These are phyloP conservation scores for fruit fly (Drosophila melanogaster) DNA, from an alignment of 1,140 invertebrate species.

Conservation along the genomic window Release_6_plus_ISO1_MT NT_037436.4:2287001-2287500, in stretches of 20 bases:
- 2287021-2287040: slow-evolving; percentile 16
- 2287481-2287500: slow-evolving; percentile 38
- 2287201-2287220: slow-evolving; percentile 32
- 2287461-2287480: slow-evolving; percentile 49
- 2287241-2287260: slow-evolving; percentile 47
- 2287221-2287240: slow-evolving; percentile 15
- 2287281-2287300: slow-evolving; percentile 8
- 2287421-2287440: slow-evolving; percentile 70
- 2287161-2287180: slow-evolving; percentile 38
- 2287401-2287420: slow-evolving; percentile 69
- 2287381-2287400: slow-evolving; percentile 53
- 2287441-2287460: slow-evolving; percentile 61
- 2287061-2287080: slow-evolving; percentile 49
- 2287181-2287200: slow-evolving; percentile 21
- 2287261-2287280: slow-evolving; percentile 41
- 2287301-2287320: slow-evolving; percentile 41
- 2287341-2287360: not conserved
- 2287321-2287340: not conserved
- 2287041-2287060: slow-evolving; percentile 33
- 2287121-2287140: slow-evolving; percentile 20
- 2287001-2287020: slow-evolving; percentile 42
- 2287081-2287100: slow-evolving; percentile 12
- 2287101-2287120: not conserved
- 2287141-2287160: slow-evolving; percentile 20
- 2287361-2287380: slow-evolving; percentile 24